Evolutionary conservation across 2,113 vertebrate genomes (phyloP), one percentile per base, ranked within the genome.

Genomic region (Gobius niger): DNA sequence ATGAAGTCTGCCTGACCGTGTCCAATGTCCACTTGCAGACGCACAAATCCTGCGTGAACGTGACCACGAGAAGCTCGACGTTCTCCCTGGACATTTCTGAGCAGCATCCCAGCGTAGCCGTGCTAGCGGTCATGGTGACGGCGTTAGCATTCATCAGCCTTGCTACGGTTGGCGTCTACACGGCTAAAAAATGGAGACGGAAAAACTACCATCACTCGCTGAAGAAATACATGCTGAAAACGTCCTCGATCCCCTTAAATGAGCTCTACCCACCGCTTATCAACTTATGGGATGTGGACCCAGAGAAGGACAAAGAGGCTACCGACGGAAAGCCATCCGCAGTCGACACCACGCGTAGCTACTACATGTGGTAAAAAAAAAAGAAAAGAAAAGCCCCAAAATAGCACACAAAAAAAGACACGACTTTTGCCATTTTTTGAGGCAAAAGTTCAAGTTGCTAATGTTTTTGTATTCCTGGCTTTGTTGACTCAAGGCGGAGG

Each of bases 191-290:
- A 47, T 95, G 98, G 88, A 97, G 97, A 88, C 94, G 96, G 7
- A 99, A 98, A 92, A 99, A 98, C 90, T 99, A 98, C 86, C 96
- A 98, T 84, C 97, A 99, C 70, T 99, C 97, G 0, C 77, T 99
- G 66, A 99, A 99, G 88, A 99, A 99, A 85, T 99, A 98, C 92
- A 99, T 99, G 97, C 94, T 99, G 89, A 99, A 98, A 87, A 99
- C 97, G 24, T 99, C 98, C 5, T 98, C 97, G 1, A 98, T 99
- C 81, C 98, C 98, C 0, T 90, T 99, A 69, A 99, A 99, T 0
- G 98, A 99, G 92, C 94, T 99, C 24, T 99, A 99, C 88, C 98
- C 97, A 6, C 98, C 98, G 0, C 96, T 99, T 77, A 99, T 99
- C 87, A 99, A 97, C 90, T 94, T 99, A 85, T 99, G 98, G 98